Percentiles rank a stretch among this genome's conserved stretches.
Conservation (phyloP, 1,140 invertebrate species). For the Brachionus sp. region DNA sequence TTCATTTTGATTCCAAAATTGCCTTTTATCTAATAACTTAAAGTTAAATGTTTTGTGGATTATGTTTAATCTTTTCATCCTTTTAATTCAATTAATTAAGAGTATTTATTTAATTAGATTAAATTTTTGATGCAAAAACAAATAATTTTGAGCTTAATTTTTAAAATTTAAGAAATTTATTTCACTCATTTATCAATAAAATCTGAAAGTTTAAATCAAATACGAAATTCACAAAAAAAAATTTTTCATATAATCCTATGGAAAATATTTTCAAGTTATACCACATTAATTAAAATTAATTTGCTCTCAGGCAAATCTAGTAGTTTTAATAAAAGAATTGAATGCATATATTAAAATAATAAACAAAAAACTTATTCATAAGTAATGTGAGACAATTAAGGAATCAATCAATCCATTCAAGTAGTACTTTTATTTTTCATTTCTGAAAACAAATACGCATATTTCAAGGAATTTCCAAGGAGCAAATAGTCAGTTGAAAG, state of each 20-base stretch:
- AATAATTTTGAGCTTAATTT: not conserved
- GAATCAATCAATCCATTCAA: not conserved
- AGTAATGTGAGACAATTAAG: not conserved
- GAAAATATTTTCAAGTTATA: not conserved
- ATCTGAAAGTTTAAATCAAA: not conserved
- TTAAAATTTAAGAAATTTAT: not conserved
- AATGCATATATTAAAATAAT: not conserved
- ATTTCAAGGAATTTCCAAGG: too few relatives aligned
- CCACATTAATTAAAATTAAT: not conserved
- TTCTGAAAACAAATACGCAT: too few relatives aligned
- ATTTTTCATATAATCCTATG: not conserved
- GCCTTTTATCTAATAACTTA: not conserved
- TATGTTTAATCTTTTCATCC: not conserved
- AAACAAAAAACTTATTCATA: not conserved
- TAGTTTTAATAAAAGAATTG: not conserved
- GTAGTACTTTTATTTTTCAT: too few relatives aligned
- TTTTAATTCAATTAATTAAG: not conserved
- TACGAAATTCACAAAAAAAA: not conserved
- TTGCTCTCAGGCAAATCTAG: not conserved
- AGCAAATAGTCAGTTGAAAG: too few relatives aligned
- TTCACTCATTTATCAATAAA: not conserved
- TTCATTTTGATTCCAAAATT: not conserved
- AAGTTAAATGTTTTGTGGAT: not conserved
- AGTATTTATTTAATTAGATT: not conserved
- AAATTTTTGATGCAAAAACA: not conserved